Evolutionary conservation across 2,113 vertebrate species (phyloP).

Genomic region (Sander lucioperca): DNA sequence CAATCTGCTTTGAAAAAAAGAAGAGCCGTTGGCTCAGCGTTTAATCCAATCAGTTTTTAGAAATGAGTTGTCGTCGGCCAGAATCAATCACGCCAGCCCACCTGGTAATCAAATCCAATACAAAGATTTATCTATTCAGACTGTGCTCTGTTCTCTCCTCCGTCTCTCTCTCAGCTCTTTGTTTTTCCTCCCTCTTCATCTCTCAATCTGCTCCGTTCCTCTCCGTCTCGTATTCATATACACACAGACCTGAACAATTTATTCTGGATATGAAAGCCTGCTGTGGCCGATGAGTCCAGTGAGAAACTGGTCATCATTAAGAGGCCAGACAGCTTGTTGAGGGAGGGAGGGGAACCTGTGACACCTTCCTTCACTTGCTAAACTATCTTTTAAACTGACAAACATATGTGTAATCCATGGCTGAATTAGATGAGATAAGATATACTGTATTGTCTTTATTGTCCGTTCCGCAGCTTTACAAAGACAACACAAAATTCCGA

Average conservation of each 20-base stretch:
- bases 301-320: background rate
- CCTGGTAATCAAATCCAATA: constrained; percentile 49
- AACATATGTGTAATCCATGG: too few relatives aligned
- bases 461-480: too few relatives aligned
- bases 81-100: constrained; percentile 55
- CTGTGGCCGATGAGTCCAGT: background rate
- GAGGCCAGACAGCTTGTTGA: too few relatives aligned
- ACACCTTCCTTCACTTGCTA: too few relatives aligned
- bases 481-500: too few relatives aligned
- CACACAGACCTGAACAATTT: background rate
- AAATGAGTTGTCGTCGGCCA: constrained; percentile 50
- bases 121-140: constrained; percentile 26
- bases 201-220: too few relatives aligned
- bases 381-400: too few relatives aligned
- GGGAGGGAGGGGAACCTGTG: too few relatives aligned
- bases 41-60: constrained; percentile 62
- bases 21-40: constrained; percentile 39
- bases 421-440: too few relatives aligned
- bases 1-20: constrained; percentile 41
- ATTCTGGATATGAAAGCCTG: constrained; percentile 1
- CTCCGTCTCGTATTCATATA: background rate
- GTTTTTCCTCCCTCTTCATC: background rate
- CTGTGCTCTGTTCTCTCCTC: background rate
- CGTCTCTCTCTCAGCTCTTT: background rate
- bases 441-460: too few relatives aligned